These are phyloP conservation scores for Mormyrops attenuatus DNA, from an alignment of 2,797 vertebrate genomes.

Conservation along the genomic window DNA sequence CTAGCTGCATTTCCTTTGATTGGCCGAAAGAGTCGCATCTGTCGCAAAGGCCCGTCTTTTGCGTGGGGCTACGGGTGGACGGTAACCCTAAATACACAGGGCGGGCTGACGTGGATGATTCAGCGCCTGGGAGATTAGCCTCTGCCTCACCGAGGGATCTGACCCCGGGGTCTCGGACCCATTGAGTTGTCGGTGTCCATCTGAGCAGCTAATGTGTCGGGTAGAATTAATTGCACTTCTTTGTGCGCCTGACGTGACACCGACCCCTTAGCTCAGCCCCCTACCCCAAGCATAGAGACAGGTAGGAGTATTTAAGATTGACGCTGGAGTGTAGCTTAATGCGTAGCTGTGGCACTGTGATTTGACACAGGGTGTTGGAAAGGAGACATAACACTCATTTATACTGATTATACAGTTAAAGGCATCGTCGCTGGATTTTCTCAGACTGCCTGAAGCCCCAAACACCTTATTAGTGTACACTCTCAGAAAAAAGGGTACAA, in stretches of 20 bases:
- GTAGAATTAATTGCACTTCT: neutral
- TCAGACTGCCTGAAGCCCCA: neutral
- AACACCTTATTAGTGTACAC: neutral
- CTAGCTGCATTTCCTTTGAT: neutral
- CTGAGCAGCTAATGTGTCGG: neutral
- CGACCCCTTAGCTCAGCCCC: neutral
- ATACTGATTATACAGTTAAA: neutral
- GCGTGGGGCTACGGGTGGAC: neutral
- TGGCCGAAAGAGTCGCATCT: neutral
- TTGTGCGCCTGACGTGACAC: neutral
- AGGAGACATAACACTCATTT: neutral
- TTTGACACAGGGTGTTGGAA: neutral
- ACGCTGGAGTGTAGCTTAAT: neutral
- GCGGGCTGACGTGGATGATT: neutral
- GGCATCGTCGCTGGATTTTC: neutral
- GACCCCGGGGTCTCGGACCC: neutral
- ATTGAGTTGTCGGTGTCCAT: neutral
- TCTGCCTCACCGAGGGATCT: neutral
- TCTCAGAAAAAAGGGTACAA: no score
- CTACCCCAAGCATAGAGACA: neutral
- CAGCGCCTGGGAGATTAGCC: neutral
- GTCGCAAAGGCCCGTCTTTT: neutral
- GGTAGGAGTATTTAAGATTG: neutral
- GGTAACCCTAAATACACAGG: neutral
- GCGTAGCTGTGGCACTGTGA: neutral